phyloP scores from a whole-genome alignment of 2,888 invertebrate genomes.

The Sesia bembeciformis region DNA sequence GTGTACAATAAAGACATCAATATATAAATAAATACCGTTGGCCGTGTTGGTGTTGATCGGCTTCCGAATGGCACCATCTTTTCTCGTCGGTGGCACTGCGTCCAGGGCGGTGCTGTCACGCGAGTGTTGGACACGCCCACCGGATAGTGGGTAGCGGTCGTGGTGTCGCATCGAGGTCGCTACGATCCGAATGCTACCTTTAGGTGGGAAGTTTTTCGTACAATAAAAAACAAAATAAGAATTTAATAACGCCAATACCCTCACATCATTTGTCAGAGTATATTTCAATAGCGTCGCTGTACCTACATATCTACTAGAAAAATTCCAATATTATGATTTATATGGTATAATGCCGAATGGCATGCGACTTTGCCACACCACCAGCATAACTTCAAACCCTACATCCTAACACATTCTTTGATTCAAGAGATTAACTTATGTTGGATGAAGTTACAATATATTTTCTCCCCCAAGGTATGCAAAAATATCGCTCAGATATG shows the following conservation, averaged over 20 bases:
- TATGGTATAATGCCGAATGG: conserved; percentile 51
- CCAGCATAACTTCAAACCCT: conserved; percentile 15
- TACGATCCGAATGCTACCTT: too few relatives aligned
- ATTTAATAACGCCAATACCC: conserved; percentile 14
- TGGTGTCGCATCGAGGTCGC: too few relatives aligned
- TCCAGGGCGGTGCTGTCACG: too few relatives aligned
- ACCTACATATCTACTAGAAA: conserved; percentile 29
- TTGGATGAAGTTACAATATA: conserved; percentile 41
- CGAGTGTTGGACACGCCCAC: too few relatives aligned
- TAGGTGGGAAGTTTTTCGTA: neutral
- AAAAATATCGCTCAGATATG: conserved; percentile 62
- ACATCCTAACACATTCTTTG: neutral
- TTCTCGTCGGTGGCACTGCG: too few relatives aligned
- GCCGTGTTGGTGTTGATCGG: too few relatives aligned
- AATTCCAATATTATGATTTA: conserved; percentile 71
- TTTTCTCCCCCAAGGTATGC: conserved; percentile 60
- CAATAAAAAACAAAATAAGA: neutral
- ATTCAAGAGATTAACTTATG: conserved; percentile 13
- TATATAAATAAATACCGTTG: too few relatives aligned
- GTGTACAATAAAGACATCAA: too few relatives aligned
- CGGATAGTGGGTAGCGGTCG: too few relatives aligned
- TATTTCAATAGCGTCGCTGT: conserved; percentile 48
- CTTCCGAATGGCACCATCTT: too few relatives aligned
- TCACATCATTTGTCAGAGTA: conserved; percentile 61
- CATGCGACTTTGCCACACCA: conserved; percentile 18